phyloP scores from a whole-genome alignment of 2,797 vertebrate genomes.

The Microctenopoma lineatum region DNA sequence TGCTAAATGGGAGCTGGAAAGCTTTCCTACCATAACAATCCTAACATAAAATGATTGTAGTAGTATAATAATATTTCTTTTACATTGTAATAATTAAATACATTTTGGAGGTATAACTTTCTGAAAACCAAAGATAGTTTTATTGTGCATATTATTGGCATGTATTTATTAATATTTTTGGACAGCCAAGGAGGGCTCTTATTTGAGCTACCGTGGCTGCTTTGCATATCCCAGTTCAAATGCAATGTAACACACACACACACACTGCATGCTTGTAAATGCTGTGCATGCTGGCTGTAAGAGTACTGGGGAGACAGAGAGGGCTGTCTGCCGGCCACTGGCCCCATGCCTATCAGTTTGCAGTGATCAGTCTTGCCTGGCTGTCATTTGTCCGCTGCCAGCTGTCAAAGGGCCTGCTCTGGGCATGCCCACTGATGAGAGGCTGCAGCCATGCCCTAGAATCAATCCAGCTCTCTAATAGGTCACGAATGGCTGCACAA shows the following conservation, averaged over 20 bases:
- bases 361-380: conserved; percentile 80
- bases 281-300: conserved; percentile 16
- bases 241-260: background rate
- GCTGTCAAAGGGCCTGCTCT: conserved; percentile 81
- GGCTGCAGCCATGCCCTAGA: conserved; percentile 80
- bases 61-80: background rate
- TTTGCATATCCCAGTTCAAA: conserved; percentile 10
- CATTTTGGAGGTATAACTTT: background rate
- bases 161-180: background rate
- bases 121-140: background rate
- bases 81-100: background rate
- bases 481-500: conserved; percentile 83
- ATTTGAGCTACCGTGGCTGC: background rate
- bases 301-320: conserved; percentile 51
- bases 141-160: background rate
- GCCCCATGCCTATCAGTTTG: conserved; percentile 77
- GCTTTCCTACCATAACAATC: background rate
- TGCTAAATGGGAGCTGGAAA: background rate
- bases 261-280: conserved; percentile 9
- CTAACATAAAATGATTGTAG: background rate
- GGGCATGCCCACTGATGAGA: conserved; percentile 80
- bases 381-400: conserved; percentile 73
- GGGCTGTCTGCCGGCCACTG: conserved; percentile 70
- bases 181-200: background rate
- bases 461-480: conserved; percentile 86